A percentile compares a stretch with the other conserved stretches of the same genome.
phyloP scores from a whole-genome alignment of 2,113 vertebrate genomes.

The Vulpes vulpes region DNA sequence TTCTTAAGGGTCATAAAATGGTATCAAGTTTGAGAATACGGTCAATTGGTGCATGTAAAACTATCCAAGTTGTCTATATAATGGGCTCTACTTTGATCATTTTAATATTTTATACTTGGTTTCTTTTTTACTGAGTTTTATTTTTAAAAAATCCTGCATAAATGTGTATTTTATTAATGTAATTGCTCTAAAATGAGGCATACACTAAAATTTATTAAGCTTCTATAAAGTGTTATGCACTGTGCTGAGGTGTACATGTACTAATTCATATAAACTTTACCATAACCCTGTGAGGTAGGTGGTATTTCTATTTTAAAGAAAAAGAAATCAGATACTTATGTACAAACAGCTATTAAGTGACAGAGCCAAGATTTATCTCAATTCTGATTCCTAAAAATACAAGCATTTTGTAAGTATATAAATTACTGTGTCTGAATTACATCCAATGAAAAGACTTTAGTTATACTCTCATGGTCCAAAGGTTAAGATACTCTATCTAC shows the following conservation, averaged over 20 bases:
- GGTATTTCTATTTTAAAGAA: neutral
- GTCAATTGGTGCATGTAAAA: neutral
- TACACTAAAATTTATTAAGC: neutral
- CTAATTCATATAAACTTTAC: neutral
- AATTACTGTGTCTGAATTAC: neutral
- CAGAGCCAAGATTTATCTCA: neutral
- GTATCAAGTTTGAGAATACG: neutral
- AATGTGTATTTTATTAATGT: neutral
- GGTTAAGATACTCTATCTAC: neutral
- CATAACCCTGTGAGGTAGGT: neutral
- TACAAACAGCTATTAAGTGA: neutral
- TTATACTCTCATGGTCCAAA: neutral
- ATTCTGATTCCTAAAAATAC: neutral
- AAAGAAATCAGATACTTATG: neutral
- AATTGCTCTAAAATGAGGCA: neutral
- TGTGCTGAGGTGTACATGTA: neutral
- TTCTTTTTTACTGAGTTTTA: neutral
- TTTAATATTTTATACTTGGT: neutral
- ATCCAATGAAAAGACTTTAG: neutral
- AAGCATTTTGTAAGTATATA: neutral
- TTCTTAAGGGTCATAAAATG: neutral
- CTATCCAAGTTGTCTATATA: neutral
- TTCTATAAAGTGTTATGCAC: neutral
- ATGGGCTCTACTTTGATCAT: neutral
- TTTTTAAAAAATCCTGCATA: neutral